Conservation (phyloP, 1,140 invertebrate species). For the Alviniconcha marisindica region DNA sequence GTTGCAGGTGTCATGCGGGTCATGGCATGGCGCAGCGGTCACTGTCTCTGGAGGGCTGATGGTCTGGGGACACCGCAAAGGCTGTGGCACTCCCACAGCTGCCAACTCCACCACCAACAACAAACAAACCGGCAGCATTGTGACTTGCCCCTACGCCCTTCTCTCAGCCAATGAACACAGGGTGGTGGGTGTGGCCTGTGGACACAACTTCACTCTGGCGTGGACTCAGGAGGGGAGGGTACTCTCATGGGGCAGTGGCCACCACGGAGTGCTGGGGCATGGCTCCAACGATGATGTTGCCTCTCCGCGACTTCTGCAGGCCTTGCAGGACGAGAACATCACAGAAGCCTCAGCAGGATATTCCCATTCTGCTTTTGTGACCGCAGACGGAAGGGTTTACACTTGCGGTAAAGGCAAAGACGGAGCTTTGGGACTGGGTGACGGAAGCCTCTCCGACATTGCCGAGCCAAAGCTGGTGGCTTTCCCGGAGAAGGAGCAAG, state of each 20-base stretch:
- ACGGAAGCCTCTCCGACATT: constrained; percentile 80
- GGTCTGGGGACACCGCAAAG: constrained; percentile 54
- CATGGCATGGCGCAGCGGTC: constrained; percentile 56
- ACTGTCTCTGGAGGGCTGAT: constrained; percentile 42
- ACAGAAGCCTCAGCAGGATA: constrained; percentile 50
- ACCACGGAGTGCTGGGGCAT: constrained; percentile 57
- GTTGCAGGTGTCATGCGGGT: constrained; percentile 56
- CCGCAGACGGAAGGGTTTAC: constrained; percentile 87
- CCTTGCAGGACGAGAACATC: constrained; percentile 38
- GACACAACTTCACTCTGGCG: constrained; percentile 55
- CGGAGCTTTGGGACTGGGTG: constrained; percentile 92
- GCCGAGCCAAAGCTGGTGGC: constrained; percentile 14
- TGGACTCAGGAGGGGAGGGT: constrained; percentile 51
- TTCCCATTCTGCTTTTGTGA: constrained; percentile 81
- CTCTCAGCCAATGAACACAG: no score
- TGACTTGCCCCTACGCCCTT: no score
- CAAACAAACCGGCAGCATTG: no score
- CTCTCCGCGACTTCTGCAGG: constrained; percentile 39
- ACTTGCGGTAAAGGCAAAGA: constrained; percentile 97
- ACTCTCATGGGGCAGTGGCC: constrained; percentile 58
- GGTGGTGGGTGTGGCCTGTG: constrained; percentile 51
- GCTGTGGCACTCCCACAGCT: no score
- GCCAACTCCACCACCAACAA: not conserved
- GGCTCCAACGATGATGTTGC: constrained; percentile 41
- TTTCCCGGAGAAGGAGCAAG: constrained; percentile 12